Base-by-base conservation (phyloP, 2,113 vertebrate species). In the Sinocyclocheilus grahami region DNA sequence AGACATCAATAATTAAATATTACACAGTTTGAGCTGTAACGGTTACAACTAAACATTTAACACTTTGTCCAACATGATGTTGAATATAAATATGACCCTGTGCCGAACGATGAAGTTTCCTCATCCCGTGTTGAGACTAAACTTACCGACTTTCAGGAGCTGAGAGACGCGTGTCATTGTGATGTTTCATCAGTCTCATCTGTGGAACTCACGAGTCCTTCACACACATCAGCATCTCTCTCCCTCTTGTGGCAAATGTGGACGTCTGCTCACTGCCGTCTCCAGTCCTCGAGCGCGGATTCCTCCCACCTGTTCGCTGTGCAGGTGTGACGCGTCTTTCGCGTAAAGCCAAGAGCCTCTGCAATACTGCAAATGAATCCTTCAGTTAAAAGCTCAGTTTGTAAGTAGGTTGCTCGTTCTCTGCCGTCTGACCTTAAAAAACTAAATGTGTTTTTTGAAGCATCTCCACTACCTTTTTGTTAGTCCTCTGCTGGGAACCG, bases 171-270 rank as follows among this genome's bases (percentile, higher is more conserved):
- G 18, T 79, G 78, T 39, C 55, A 60, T 79, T 1, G 48, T 0
- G 76, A 33, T 14, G 77, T 4, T 39, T 22, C 13, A 7, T 22
- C 0, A 60, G 10, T 37, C 22, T 22, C 22, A 58, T 58, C 24
- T 20, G 27, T 79, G 27, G 39, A n/a, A 22, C 6, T 9, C 33
- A 30, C 69, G 3, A 11, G 69, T 72, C 33, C 69, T 22, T 37
- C 67, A 39, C 60, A 62, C 67, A 39, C 22, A 42, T 46, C 37
- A n/a, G 33, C 22, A 9, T 81, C 58, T 81, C 78, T 81, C 78
- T 65, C 78, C 78, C 78, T 81, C 78, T 81, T 16, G 58, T 81
- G 78, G 78, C 78, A 46, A 22, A 65, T 46, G 58, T 63, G 20
- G 5, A 80, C 46, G 22, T 65, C 37, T 39, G 37, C 42, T n/a